phyloP scores from a whole-genome alignment of 2,797 vertebrate species.

The Babyrousa celebensis region DNA sequence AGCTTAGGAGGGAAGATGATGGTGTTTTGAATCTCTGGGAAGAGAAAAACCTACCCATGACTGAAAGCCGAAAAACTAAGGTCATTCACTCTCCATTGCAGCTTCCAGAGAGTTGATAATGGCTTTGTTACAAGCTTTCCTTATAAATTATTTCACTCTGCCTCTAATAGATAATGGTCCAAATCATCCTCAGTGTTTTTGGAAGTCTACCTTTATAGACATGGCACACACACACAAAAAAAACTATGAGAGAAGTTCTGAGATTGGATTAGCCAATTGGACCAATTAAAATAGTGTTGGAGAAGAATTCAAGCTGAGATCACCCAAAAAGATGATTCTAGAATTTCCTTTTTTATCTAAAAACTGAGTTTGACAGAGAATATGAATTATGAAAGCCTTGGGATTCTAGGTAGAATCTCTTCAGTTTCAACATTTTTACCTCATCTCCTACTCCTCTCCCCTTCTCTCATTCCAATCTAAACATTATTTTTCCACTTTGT shows the following conservation, averaged over 20 bases:
- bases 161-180: not conserved
- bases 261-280: not conserved
- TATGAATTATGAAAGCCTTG: not conserved
- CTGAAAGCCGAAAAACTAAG: constrained; percentile 28
- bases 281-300: not conserved
- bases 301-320: not conserved
- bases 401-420: not conserved
- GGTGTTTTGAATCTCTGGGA: not conserved
- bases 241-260: not conserved
- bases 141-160: constrained; percentile 22
- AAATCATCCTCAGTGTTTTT: not conserved
- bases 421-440: not conserved
- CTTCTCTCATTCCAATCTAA: not conserved
- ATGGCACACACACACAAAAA: not conserved
- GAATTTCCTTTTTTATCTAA: constrained; percentile 9
- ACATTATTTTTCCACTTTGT: not conserved
- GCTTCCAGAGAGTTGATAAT: not conserved
- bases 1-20: not conserved
- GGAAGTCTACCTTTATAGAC: not conserved
- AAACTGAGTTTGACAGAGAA: not conserved
- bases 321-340: not conserved
- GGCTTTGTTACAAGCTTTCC: not conserved
- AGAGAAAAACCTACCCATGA: not conserved
- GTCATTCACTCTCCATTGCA: not conserved
- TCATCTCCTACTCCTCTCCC: not conserved